Evolutionary conservation across 2,888 invertebrate species (phyloP).

Genomic region (Drosophila neotestacea): DNA sequence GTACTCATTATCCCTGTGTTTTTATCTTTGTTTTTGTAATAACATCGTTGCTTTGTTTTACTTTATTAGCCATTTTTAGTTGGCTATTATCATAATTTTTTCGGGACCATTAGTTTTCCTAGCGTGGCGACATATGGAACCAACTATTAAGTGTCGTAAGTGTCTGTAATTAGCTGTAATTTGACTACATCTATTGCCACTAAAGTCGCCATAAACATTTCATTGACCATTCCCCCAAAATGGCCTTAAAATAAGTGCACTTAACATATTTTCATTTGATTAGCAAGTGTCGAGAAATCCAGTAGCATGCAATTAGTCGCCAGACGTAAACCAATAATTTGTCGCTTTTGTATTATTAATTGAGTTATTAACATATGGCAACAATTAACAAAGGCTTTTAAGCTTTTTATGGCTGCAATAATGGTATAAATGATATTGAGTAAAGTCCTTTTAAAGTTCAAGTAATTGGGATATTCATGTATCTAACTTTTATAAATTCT

Average conservation of each 20-base stretch:
- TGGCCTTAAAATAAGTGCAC: constrained; percentile 55
- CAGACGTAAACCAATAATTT: constrained; percentile 13
- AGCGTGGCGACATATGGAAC: constrained; percentile 56
- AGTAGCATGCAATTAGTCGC: constrained; percentile 52
- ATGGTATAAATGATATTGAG: neutral
- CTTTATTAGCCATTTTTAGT: constrained; percentile 33
- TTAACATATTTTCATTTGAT: constrained; percentile 57
- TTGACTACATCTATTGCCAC: constrained; percentile 51
- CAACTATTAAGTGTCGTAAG: constrained; percentile 58
- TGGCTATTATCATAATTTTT: constrained; percentile 40
- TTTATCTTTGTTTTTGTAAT: constrained; percentile 18
- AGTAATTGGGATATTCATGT: neutral
- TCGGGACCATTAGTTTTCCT: constrained; percentile 52
- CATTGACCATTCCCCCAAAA: constrained; percentile 61
- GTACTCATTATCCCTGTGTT: neutral
- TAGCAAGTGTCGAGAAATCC: constrained; percentile 40
- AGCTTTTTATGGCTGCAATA: constrained; percentile 1
- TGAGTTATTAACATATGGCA: constrained; percentile 51
- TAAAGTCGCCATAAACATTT: constrained; percentile 59
- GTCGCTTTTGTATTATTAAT: constrained; percentile 30
- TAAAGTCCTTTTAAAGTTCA: neutral
- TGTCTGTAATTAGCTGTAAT: constrained; percentile 71
- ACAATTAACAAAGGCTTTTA: constrained; percentile 2
- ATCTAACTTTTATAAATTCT: no score
- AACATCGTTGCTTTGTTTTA: constrained; percentile 27